Evolutionary conservation across 2,113 vertebrate species (phyloP).

Genomic region (Menura novaehollandiae): DNA sequence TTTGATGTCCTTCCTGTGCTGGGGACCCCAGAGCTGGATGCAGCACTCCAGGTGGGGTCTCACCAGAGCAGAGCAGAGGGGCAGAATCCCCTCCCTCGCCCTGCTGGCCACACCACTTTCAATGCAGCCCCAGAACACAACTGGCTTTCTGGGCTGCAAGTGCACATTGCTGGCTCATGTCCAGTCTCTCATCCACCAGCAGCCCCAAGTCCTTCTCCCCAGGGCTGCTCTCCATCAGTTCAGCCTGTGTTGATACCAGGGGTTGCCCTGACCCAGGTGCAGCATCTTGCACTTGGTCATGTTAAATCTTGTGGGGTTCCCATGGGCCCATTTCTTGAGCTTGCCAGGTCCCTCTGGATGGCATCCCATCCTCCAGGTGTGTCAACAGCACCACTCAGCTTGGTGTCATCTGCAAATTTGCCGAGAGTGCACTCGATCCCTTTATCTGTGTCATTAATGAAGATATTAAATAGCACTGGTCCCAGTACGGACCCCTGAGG

Average conservation of each 20-base stretch:
- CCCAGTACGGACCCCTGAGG: background rate
- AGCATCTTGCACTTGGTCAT: background rate
- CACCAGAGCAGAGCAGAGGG: background rate
- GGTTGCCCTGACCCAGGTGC: background rate
- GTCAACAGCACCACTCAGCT: background rate
- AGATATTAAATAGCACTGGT: background rate
- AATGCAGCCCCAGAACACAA: accelerated
- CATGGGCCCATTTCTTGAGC: background rate
- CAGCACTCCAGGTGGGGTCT: background rate
- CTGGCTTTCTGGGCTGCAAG: background rate
- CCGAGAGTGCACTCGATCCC: background rate
- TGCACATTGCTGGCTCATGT: accelerated
- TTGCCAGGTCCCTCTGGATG: background rate
- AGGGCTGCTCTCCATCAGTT: background rate
- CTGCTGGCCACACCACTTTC: accelerated
- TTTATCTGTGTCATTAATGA: background rate
- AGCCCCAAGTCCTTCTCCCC: background rate
- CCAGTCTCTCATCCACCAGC: background rate
- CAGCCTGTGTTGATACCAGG: background rate
- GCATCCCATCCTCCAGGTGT: background rate
- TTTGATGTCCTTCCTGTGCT: accelerated
- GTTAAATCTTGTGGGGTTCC: background rate
- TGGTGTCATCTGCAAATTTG: background rate
- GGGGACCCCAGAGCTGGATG: background rate
- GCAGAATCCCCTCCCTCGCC: accelerated